Base-by-base conservation (phyloP, 2,797 vertebrate genomes). In the Phataginus tetradactyla region DNA sequence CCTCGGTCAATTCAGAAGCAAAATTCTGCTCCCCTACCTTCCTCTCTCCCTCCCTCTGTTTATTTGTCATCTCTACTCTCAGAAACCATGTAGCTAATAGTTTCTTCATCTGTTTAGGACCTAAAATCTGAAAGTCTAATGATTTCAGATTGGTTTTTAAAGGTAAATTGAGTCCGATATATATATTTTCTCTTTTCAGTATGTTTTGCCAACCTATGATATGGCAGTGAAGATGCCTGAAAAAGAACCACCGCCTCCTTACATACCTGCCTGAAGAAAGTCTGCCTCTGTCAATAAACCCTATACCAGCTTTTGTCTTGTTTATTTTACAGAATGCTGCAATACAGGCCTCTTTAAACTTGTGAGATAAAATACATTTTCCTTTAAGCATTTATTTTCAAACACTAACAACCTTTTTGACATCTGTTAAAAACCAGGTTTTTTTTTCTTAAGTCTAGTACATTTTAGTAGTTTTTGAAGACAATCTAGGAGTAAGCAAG, bases 151-250 rank as follows among this genome's bases (percentile, higher is more conserved):
- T 49, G 59, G 49, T 77, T 53, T 83, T 90, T 49, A 77, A 93
- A 94, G 45, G 61, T 55, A 34, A 86, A 39, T 93, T 64, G 71
- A 95, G 3, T 84, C 71, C 51, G 18, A 78, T 66, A 9, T 32
- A 14, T 4, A 37, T 88, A 95, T 75, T 84, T 88, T 95, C 90
- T 98, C 32, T 95, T 42, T 87, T 15, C 61, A 99, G 99, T 99
- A 99, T 97, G 99, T 99, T 97, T 99, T 99, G 98, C 99, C 99
- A 92, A 99, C 99, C 90, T 99, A 99, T 25, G 99, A 99, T 98
- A 99, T 99, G 99, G 99, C 99, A 4, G 99, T 99, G 99, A 99
- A 99, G 99, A 99, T 99, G 99, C 99, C 99, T 13, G 99, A 99
- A 95, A 99, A 99, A 98, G 99, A 99, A 55, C 99, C 99, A 0